Conservation (phyloP, 2,113 vertebrate genomes). For the Tricholaema leucomelas region DNA sequence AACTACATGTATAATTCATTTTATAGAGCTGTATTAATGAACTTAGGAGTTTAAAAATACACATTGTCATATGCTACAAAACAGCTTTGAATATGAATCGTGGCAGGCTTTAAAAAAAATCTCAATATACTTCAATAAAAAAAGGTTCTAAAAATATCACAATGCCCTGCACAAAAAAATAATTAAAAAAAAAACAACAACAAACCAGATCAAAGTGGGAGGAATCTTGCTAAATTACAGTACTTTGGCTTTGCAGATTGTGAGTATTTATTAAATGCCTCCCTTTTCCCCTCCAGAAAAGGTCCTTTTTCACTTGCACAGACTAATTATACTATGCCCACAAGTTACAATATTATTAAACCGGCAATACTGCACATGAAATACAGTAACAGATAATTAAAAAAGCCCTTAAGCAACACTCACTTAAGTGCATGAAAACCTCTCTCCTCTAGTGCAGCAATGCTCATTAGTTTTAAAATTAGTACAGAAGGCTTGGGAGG, state of each 20-base stretch:
- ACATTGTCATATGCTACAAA: background rate
- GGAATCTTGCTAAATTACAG: conserved; percentile 5
- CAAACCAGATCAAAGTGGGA: background rate
- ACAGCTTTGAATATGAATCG: background rate
- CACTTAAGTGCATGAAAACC: background rate
- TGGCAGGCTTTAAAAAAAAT: background rate
- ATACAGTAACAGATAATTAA: background rate
- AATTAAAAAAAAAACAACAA: background rate
- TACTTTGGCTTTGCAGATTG: background rate
- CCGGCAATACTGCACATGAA: conserved; percentile 4
- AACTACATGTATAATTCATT: background rate
- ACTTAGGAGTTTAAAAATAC: background rate
- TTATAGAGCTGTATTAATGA: background rate
- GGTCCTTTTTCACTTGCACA: background rate
- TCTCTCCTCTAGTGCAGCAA: background rate
- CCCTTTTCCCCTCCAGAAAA: background rate
- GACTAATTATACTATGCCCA: conserved; percentile 32
- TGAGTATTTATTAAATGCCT: conserved; percentile 11
- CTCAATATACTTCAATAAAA: background rate
- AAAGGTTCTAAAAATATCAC: background rate
- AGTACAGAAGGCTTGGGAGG: background rate
- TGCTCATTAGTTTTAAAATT: background rate
- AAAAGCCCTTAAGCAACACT: background rate
- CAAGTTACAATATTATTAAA: conserved; percentile 33
- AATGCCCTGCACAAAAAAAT: background rate